Base-by-base conservation (phyloP, 2,113 vertebrate species). In the Myrmophylax atrothorax region DNA sequence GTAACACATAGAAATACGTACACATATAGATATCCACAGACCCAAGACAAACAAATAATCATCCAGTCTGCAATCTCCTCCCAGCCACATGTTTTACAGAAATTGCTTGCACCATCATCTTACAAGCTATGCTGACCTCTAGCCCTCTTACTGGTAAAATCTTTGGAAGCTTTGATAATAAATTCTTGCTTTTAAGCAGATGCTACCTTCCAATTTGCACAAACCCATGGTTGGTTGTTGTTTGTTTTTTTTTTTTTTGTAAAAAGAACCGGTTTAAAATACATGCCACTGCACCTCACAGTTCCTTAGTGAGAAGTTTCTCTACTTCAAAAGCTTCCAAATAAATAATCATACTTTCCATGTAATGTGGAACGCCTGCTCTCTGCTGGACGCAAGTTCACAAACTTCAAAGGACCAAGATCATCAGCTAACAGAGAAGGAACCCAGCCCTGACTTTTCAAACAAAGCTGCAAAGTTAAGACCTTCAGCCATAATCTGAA, bases 381-480 rank as follows among this genome's bases (percentile, higher is more conserved):
- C 92, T 92, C 96, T 95, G 80, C 80, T 92, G 84, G 89, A 93
- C 80, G 84, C 76, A 89, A 24, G 63, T 84, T 75, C 64, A 70
- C 33, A 89, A 60, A 70, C n/a, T 81, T 55, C 81, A 50, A 90
- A 77, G 46, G 55, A 73, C n/a, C 62, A 81, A 29, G 38, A 72
- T 25, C 8, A 20, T 23, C n/a, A 78, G 42, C 47, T 56, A 90
- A 77, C 12, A 67, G 14, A 77, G 68, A 33, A 67, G 37, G 42
- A 89, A 66, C 3, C 33, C 19, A 69, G 35, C 4, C 15, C 40
- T 66, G 13, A 72, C 37, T 91, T 94, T 49, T 89, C 52, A 79
- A 72, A 35, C 35, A 31, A 84, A 79, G 31, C 12, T 74, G 38
- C 23, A 77, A 90, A 92, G 69, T 42, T 24, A 56, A 80, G 53